phyloP scores from a whole-genome alignment of 2,888 invertebrate species.

The Tanaodytes sp. region DNA sequence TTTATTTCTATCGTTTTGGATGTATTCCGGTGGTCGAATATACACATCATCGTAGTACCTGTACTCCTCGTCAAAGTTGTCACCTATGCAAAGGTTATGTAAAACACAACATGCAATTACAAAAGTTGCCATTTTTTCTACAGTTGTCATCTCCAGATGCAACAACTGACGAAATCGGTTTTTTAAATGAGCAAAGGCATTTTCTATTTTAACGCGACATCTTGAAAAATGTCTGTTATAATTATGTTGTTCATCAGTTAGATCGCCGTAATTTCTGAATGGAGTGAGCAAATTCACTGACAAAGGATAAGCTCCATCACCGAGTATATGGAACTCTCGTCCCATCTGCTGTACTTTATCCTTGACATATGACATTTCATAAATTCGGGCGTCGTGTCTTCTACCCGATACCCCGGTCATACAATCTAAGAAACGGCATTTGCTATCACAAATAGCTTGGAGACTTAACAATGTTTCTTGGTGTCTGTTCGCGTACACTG shows the following conservation, averaged over 20 bases:
- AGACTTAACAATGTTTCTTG: neutral
- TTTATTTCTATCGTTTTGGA: constrained; percentile 1
- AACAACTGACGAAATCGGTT: constrained; percentile 6
- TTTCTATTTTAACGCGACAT: too few species aligned
- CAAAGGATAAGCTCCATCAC: too few species aligned
- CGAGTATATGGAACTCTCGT: constrained; percentile 2
- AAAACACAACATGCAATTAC: constrained; percentile 18
- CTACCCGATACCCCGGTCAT: neutral
- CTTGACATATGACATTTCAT: constrained; percentile 6
- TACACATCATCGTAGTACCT: constrained; percentile 5
- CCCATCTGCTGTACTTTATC: constrained; percentile 5
- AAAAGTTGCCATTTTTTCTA: constrained; percentile 13
- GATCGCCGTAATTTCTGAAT: neutral
- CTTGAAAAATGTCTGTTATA: neutral
- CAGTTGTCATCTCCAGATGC: constrained; percentile 5
- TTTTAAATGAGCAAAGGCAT: too few species aligned
- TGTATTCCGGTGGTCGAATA: neutral
- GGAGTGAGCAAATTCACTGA: constrained; percentile 6
- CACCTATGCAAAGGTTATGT: constrained; percentile 10
- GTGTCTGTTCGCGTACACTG: too few species aligned
- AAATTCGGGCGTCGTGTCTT: constrained; percentile 12
- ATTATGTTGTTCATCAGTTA: neutral
- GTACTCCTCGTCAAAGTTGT: constrained; percentile 1
- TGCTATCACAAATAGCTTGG: constrained; percentile 11
- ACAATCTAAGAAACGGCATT: constrained; percentile 1